Conservation (phyloP, 2,797 vertebrate genomes). For the Lindbergichthys nudifrons region DNA sequence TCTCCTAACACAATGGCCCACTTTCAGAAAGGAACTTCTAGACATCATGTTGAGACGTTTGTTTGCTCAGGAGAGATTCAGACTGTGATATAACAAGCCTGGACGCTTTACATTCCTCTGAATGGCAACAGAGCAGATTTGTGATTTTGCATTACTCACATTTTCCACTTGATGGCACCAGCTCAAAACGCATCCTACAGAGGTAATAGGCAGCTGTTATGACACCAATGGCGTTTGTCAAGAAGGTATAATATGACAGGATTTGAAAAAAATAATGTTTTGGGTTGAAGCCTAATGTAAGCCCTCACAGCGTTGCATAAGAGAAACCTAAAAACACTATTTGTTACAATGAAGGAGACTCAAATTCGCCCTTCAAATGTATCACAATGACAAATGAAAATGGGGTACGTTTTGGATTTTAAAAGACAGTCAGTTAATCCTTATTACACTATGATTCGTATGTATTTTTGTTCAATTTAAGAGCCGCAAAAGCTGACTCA, state of each 20-base stretch:
- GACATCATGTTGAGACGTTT: neutral
- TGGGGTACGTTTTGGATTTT: neutral
- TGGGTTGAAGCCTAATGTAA: neutral
- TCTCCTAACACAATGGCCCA: neutral
- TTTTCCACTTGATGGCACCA: constrained; percentile 68
- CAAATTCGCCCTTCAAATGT: neutral
- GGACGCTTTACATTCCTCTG: constrained; percentile 37
- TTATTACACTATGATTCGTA: constrained; percentile 2
- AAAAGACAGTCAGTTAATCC: neutral
- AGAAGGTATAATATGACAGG: neutral
- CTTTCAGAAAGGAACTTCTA: neutral
- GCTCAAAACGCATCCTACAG: constrained; percentile 29
- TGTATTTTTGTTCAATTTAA: neutral
- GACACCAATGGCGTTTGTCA: constrained; percentile 2
- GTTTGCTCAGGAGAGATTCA: constrained; percentile 6
- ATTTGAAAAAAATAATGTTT: neutral
- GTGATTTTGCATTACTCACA: constrained; percentile 43
- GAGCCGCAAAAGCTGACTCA: constrained; percentile 6
- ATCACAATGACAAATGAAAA: neutral
- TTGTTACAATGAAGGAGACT: neutral
- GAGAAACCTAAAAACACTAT: neutral
- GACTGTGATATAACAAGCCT: constrained; percentile 34
- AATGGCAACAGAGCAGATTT: constrained; percentile 9
- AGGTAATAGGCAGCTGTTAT: constrained; percentile 1
- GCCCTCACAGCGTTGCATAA: neutral